phyloP scores from a whole-genome alignment of 2,797 vertebrate species.

The Coccyzus lansbergi region DNA sequence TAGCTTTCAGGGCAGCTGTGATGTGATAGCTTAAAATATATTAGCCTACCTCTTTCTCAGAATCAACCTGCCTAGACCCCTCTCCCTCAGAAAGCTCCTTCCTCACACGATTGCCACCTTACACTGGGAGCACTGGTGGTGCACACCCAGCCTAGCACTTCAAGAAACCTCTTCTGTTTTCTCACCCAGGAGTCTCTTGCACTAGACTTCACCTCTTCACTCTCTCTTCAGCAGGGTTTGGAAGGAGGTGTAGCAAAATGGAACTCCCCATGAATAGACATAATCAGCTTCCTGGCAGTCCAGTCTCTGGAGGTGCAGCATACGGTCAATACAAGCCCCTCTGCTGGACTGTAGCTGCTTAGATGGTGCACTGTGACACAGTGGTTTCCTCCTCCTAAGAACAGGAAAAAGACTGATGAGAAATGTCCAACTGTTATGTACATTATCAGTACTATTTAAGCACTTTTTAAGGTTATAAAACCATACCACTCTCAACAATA shows the following conservation, averaged over 20 bases:
- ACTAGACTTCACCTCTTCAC: background rate
- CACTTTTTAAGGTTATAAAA: background rate
- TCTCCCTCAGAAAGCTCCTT: background rate
- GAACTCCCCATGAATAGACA: fast-evolving
- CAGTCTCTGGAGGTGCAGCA: background rate
- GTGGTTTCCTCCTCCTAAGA: background rate
- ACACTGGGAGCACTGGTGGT: background rate
- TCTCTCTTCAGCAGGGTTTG: background rate
- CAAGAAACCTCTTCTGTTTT: background rate
- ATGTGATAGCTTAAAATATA: background rate
- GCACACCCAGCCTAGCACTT: background rate
- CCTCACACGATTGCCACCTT: background rate
- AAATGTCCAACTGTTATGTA: background rate
- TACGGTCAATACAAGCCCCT: background rate
- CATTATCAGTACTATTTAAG: background rate
- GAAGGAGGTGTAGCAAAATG: background rate
- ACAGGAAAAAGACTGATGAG: background rate
- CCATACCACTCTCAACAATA: background rate
- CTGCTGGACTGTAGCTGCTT: background rate
- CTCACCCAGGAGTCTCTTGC: background rate
- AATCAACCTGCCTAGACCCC: background rate
- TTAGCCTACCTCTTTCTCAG: background rate
- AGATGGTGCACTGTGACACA: background rate
- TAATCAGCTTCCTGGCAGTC: background rate
- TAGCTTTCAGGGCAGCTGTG: background rate